Conservation (phyloP, 2,888 invertebrate genomes). For the Odontothrips loti region DNA sequence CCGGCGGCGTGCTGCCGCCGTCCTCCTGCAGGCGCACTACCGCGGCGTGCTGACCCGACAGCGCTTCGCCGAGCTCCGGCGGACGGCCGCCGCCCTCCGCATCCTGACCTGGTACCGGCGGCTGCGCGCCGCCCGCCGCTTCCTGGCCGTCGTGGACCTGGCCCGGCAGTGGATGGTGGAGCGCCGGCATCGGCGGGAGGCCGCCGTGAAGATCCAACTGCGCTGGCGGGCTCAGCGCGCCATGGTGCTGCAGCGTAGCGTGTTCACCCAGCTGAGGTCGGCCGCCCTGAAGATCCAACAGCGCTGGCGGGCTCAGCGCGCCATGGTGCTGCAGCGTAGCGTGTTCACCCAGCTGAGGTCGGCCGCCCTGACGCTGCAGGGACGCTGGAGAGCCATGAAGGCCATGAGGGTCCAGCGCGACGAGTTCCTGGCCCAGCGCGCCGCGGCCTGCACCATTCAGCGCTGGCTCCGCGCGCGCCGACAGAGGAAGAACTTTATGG, state of each 20-base stretch:
- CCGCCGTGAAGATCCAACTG: not conserved
- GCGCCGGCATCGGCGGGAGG: not conserved
- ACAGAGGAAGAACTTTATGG: not conserved
- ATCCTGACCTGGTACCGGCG: constrained; percentile 45
- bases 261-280: constrained; percentile 39
- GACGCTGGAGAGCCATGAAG: constrained; percentile 47
- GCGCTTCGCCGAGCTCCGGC: constrained; percentile 30
- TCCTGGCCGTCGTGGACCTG: not conserved
- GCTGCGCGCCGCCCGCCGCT: constrained; percentile 44
- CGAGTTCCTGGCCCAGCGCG: constrained; percentile 45
- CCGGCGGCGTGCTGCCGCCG: not conserved
- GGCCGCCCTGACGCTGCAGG: constrained; percentile 48
- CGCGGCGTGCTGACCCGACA: not conserved
- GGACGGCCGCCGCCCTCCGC: constrained; percentile 45
- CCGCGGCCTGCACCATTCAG: constrained; percentile 51
- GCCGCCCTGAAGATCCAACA: constrained; percentile 51
- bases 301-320: constrained; percentile 47
- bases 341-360: constrained; percentile 42
- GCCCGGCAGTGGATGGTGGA: not conserved
- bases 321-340: constrained; percentile 46
- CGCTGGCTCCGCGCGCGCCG: constrained; percentile 48
- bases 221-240: not conserved
- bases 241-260: not conserved
- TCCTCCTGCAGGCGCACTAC: not conserved
- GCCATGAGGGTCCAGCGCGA: constrained; percentile 37